Base-by-base conservation (phyloP, 1,140 invertebrate species). In the Potamilus streckersoni region DNA sequence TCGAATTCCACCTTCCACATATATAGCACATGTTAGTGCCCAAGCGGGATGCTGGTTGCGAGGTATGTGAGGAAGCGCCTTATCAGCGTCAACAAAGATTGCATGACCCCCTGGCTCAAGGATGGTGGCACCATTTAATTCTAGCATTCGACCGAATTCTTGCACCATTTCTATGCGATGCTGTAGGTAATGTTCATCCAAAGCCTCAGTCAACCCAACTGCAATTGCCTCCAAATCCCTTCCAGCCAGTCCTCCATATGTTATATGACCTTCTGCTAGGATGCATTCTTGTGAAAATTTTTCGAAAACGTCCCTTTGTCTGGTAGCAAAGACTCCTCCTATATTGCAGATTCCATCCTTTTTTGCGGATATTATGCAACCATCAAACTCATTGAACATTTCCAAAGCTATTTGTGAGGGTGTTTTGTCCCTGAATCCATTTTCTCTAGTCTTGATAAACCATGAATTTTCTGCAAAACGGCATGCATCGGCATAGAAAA, bases 301-400 rank as follows among this genome's bases (percentile, higher is more conserved):
- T 23, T 62, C 23, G 23, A 57, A 58, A 19, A 79, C 11, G 1
- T 0, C 17, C 15, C 69, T 20, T 60, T 77, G 68, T 4, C 71
- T 64, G 5, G 76, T 38, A 19, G 31, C 77, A 56, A 79, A 56
- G 11, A 67, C 71, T 2, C 78, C 78, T 3, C 78, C 78, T 11
- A 63, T 77, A 71, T 79, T 76, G 12, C 20, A 20, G 17, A 79
- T 17, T 16, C 66, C 78, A 77, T 79, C 78, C 73, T 79, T 79
- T 56, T 79, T 79, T 3, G 75, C 66, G 63, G 66, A 60, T 55
- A 79, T 77, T n/a, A 38, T 49, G 27, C 71, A 69, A 19, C 71
- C 69, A 61, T 79, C 71, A 49, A 59, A 20, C 63, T 49, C 70
- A 2, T 31, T 61, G 16, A 77, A 75, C 65, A 79, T 78, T 58